Evolutionary conservation across 92 coral and sea anemone species (phyloP).

Genomic region (Parazoanthus darwini): DNA sequence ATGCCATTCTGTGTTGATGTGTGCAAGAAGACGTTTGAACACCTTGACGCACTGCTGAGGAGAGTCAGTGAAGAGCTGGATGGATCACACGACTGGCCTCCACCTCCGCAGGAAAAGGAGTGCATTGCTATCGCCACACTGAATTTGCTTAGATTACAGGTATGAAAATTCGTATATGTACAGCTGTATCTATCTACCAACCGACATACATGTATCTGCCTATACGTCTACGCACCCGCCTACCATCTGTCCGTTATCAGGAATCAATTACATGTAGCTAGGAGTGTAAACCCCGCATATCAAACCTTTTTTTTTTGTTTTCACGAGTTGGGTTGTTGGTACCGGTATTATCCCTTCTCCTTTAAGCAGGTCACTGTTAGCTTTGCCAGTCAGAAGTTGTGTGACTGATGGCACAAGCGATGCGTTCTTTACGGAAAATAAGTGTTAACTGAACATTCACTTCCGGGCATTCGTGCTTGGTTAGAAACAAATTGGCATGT

Average conservation of each 20-base stretch:
- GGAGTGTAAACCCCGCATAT: neutral
- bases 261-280: neutral
- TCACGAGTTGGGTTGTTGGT: neutral
- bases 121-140: constrained; percentile 95
- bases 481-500: too few relatives aligned
- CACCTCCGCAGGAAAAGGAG: constrained; percentile 99
- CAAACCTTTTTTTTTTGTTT: neutral
- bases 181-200: neutral
- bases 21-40: constrained; percentile 88
- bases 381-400: too few relatives aligned
- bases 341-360: too few relatives aligned
- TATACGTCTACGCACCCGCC: neutral
- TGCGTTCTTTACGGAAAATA: too few relatives aligned
- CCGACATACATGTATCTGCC: neutral
- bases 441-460: too few relatives aligned
- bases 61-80: constrained; percentile 97
- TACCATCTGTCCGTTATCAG: neutral
- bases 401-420: too few relatives aligned
- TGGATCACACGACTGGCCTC: constrained; percentile 99
- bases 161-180: neutral
- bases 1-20: constrained; percentile 94
- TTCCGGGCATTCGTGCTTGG: too few relatives aligned
- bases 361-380: too few relatives aligned
- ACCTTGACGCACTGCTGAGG: constrained; percentile 88
- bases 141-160: constrained; percentile 90